These are phyloP conservation scores for Cottoperca gobio DNA, from an alignment of 2,797 vertebrate genomes.

Conservation along the genomic window DNA sequence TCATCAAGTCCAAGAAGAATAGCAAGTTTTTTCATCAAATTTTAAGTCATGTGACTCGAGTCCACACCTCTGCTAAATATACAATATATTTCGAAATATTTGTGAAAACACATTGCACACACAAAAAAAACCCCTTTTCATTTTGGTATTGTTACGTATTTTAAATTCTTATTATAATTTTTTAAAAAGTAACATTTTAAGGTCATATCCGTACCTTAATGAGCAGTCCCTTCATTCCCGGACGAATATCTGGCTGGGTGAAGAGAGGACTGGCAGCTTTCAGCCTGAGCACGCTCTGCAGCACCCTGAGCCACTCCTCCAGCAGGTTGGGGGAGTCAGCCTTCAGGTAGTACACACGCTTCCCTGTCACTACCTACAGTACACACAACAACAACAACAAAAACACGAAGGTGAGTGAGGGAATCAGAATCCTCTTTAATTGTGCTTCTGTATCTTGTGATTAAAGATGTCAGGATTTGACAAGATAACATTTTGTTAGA, in stretches of 20 bases:
- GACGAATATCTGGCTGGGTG: constrained; percentile 90
- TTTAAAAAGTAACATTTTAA: background rate
- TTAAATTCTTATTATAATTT: background rate
- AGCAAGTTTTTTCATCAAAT: no score
- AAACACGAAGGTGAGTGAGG: background rate
- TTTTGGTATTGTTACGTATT: background rate
- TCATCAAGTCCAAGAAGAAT: no score
- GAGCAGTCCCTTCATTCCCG: constrained; percentile 91
- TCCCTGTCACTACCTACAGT: constrained; percentile 91
- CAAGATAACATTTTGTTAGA: background rate
- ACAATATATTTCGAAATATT: background rate
- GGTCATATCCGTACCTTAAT: constrained; percentile 87
- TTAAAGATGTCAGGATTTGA: background rate
- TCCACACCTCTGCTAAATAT: background rate
- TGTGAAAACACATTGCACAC: background rate
- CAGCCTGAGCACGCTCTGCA: constrained; percentile 93
- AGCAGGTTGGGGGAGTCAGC: constrained; percentile 98
- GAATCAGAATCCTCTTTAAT: background rate
- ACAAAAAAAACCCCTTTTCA: background rate
- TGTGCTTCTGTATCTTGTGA: no score
- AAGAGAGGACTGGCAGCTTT: constrained; percentile 94
- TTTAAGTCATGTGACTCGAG: no score
- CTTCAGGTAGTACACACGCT: constrained; percentile 92
- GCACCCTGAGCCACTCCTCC: constrained; percentile 95
- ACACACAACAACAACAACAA: background rate